Percentiles rank a stretch among this genome's conserved stretches.
phyloP scores from a whole-genome alignment of 2,797 vertebrate genomes.

The Ctenopoma kingsleyae region DNA sequence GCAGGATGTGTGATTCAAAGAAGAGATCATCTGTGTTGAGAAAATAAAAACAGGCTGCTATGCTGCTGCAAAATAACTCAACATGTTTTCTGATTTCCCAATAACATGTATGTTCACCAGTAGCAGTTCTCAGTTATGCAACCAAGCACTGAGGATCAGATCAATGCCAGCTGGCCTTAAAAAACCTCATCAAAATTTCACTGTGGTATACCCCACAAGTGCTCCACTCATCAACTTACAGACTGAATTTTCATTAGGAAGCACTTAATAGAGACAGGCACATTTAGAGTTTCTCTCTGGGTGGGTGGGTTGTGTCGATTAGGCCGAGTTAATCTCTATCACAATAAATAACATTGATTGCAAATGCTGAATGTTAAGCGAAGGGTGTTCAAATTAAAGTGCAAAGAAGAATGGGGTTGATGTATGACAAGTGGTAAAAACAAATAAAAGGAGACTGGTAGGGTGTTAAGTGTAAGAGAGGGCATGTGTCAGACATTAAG shows the following conservation, averaged over 20 bases:
- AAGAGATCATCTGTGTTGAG: slow-evolving; percentile 35
- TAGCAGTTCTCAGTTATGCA: slow-evolving; percentile 48
- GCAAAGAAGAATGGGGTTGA: slow-evolving; percentile 41
- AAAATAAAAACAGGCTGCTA: slow-evolving; percentile 29
- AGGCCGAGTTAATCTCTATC: slow-evolving; percentile 73
- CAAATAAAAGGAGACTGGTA: slow-evolving; percentile 40
- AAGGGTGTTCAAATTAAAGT: slow-evolving; percentile 57
- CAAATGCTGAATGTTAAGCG: slow-evolving; percentile 52
- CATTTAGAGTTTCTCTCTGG: slow-evolving; percentile 65
- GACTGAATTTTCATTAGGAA: slow-evolving; percentile 73
- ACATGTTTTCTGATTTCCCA: slow-evolving; percentile 42
- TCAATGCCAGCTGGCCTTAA: slow-evolving; percentile 56
- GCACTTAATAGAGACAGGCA: slow-evolving; percentile 72
- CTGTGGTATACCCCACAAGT: slow-evolving; percentile 42
- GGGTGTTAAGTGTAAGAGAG: slow-evolving; percentile 29
- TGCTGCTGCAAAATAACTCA: slow-evolving; percentile 33
- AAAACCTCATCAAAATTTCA: slow-evolving; percentile 55
- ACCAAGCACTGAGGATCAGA: slow-evolving; percentile 55
- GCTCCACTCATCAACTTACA: slow-evolving; percentile 57
- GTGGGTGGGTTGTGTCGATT: slow-evolving; percentile 69
- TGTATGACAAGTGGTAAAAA: slow-evolving; percentile 37
- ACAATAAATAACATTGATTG: slow-evolving; percentile 81
- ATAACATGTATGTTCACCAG: slow-evolving; percentile 34
- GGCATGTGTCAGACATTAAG: slow-evolving; percentile 11
- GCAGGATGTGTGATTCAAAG: slow-evolving; percentile 39